phyloP scores from a whole-genome alignment of 2,888 invertebrate genomes.

The Deilephila porcellus region DNA sequence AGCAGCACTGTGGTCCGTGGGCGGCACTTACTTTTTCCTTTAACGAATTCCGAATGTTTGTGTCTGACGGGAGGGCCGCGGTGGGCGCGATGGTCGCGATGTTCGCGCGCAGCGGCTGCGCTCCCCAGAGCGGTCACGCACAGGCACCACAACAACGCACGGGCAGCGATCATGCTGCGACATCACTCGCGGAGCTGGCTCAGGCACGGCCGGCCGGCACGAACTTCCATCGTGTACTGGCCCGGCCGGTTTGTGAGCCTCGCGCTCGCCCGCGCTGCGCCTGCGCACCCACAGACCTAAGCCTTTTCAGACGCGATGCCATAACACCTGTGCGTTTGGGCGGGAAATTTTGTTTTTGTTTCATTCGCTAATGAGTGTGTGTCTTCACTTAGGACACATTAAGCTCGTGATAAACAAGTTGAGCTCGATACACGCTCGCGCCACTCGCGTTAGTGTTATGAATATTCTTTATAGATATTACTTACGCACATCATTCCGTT shows the following conservation, averaged over 20 bases:
- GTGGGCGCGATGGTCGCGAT: conserved; percentile 67
- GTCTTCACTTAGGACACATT: conserved; percentile 24
- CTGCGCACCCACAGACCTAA: conserved; percentile 67
- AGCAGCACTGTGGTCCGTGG: conserved; percentile 45
- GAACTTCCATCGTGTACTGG: conserved; percentile 79
- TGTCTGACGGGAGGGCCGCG: conserved; percentile 66
- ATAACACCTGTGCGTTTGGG: conserved; percentile 48
- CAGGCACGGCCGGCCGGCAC: conserved; percentile 72
- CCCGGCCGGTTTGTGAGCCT: conserved; percentile 65
- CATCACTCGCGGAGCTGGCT: conserved; percentile 74
- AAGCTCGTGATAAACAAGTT: conserved; percentile 22
- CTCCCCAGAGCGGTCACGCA: conserved; percentile 62
- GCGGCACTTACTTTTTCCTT: conserved; percentile 90
- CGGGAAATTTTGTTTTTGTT: conserved; percentile 50
- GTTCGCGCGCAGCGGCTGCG: conserved; percentile 60
- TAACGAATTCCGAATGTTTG: conserved; percentile 88
- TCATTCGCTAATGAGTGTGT: conserved; percentile 25
- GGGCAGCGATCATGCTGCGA: conserved; percentile 79
- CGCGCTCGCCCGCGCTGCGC: conserved; percentile 67
- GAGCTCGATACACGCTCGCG: not conserved
- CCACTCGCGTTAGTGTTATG: not conserved
- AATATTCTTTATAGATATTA: not conserved
- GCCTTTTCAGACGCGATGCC: conserved; percentile 47
- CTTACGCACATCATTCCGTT: not conserved
- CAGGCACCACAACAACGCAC: conserved; percentile 74